These are phyloP conservation scores for Actinia tenebrosa DNA, from an alignment of 64 coral and sea anemone genomes.

Conservation along the genomic window DNA sequence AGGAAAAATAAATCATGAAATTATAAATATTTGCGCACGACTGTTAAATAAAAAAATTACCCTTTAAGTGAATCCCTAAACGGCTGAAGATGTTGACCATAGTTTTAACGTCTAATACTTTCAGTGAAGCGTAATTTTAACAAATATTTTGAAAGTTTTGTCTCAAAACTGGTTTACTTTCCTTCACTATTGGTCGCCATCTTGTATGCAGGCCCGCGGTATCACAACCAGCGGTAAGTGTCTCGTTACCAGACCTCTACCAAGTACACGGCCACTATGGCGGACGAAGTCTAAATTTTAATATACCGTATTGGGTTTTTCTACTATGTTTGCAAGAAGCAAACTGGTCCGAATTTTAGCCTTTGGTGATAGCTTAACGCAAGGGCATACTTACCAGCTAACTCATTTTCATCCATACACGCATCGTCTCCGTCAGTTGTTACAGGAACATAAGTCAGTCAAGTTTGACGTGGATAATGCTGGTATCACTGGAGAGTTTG, in stretches of 20 bases:
- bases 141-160: neutral
- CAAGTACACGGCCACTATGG: neutral
- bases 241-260: neutral
- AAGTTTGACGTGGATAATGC: conserved; percentile 60
- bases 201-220: neutral
- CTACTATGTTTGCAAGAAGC: neutral
- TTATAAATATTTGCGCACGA: too few species aligned
- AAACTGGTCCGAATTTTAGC: conserved; percentile 52
- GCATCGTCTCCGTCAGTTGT: conserved; percentile 22
- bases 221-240: neutral
- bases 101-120: neutral
- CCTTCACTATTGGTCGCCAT: neutral
- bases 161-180: neutral
- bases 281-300: neutral
- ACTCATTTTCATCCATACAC: conserved; percentile 70
- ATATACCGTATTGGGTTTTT: too few species aligned
- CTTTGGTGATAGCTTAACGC: conserved; percentile 83
- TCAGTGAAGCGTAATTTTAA: neutral
- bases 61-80: neutral
- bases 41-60: neutral
- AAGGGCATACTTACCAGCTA: conserved; percentile 57
- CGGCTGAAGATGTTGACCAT: neutral
- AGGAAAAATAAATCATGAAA: too few species aligned
- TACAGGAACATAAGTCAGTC: conserved; percentile 12
- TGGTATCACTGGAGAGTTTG: conserved; percentile 66